These are phyloP conservation scores for Sternotherus odoratus DNA, from an alignment of 2,797 vertebrate species.

Conservation along the genomic window DNA sequence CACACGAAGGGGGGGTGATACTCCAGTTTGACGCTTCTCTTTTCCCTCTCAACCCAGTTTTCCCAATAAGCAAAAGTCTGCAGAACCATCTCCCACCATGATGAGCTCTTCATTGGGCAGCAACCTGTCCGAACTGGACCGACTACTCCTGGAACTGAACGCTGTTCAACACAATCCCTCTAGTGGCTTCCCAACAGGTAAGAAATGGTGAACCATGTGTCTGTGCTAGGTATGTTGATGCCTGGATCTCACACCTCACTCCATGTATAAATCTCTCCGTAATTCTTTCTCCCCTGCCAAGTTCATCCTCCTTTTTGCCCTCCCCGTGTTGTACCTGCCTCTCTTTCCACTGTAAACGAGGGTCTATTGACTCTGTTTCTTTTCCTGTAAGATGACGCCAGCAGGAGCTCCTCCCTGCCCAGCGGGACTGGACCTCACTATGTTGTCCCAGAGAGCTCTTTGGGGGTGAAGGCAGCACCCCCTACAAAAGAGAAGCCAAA, in stretches of 20 bases:
- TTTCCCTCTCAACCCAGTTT: slow-evolving; percentile 83
- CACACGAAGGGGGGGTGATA: background rate
- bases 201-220: background rate
- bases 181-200: slow-evolving; percentile 89
- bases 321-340: background rate
- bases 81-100: slow-evolving; percentile 88
- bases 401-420: slow-evolving; percentile 74
- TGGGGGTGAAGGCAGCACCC: slow-evolving; percentile 82
- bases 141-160: slow-evolving; percentile 95
- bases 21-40: background rate
- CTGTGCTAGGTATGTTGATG: background rate
- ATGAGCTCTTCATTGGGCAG: slow-evolving; percentile 93
- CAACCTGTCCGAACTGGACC: slow-evolving; percentile 96
- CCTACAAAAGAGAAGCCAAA: slow-evolving; percentile 89
- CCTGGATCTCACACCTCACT: background rate
- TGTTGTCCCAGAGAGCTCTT: slow-evolving; percentile 85
- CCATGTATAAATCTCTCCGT: too few relatives aligned
- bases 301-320: slow-evolving; percentile 43
- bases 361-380: background rate
- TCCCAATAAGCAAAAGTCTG: slow-evolving; percentile 95
- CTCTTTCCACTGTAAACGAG: background rate
- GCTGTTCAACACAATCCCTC: slow-evolving; percentile 92
- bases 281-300: background rate
- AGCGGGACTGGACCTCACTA: slow-evolving; percentile 87
- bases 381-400: slow-evolving; percentile 75